Evolutionary conservation across 2,888 invertebrate genomes (phyloP).

Genomic region (Acleris laterana): DNA sequence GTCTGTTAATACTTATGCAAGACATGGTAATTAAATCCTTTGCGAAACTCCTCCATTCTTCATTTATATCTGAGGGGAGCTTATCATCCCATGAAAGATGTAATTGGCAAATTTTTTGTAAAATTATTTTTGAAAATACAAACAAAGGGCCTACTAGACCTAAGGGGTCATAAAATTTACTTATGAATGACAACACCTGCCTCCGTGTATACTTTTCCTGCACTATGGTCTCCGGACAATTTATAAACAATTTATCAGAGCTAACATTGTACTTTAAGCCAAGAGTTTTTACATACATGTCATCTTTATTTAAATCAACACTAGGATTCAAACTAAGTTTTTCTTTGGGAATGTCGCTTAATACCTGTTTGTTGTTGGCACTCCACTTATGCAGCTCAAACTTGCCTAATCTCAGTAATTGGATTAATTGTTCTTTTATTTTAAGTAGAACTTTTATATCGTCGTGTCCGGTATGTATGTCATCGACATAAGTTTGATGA

Average conservation of each 20-base stretch:
- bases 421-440: neutral
- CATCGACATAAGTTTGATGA: conserved; percentile 12
- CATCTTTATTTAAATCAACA: conserved; percentile 12
- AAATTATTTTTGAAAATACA: conserved; percentile 24
- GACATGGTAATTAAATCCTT: conserved; percentile 1
- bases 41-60: conserved; percentile 4
- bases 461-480: neutral
- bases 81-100: conserved; percentile 15
- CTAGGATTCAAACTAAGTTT: conserved; percentile 3
- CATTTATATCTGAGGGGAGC: neutral
- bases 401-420: neutral
- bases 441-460: neutral
- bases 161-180: conserved; percentile 11
- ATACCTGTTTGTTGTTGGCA: neutral
- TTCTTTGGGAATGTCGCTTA: conserved; percentile 5
- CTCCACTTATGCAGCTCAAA: conserved; percentile 14
- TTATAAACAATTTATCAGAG: conserved; percentile 3
- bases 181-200: conserved; percentile 11
- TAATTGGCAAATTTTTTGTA: conserved; percentile 23
- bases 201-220: conserved; percentile 8
- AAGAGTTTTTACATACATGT: conserved; percentile 18
- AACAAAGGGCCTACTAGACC: conserved; percentile 16
- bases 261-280: conserved; percentile 5
- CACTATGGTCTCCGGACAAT: conserved; percentile 3
- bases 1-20: conserved; percentile 4